These are phyloP conservation scores for Stigmatopora argus DNA, from an alignment of 2,113 vertebrate genomes.

Conservation along the genomic window DNA sequence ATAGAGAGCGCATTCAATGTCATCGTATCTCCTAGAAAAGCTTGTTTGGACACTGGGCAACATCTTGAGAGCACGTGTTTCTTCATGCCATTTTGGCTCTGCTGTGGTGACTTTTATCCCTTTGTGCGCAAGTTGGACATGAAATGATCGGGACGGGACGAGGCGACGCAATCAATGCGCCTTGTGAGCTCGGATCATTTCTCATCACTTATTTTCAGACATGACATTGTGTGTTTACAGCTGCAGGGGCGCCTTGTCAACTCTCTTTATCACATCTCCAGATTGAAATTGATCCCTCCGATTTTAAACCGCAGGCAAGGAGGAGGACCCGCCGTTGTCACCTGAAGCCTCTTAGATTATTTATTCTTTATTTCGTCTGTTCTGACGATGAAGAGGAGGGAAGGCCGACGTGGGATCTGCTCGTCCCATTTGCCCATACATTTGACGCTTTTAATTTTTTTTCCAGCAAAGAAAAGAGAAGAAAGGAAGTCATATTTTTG, in stretches of 20 bases:
- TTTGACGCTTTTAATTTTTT: neutral
- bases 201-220: constrained; percentile 58
- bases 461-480: neutral
- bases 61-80: constrained; percentile 33
- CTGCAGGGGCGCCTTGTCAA: constrained; percentile 54
- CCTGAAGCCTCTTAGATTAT: constrained; percentile 53
- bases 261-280: constrained; percentile 66
- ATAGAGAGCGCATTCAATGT: constrained; percentile 56
- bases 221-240: constrained; percentile 59
- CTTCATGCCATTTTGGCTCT: constrained; percentile 22
- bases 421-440: neutral
- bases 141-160: constrained; percentile 13
- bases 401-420: constrained; percentile 21
- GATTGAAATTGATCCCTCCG: constrained; percentile 72
- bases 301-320: constrained; percentile 59
- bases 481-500: neutral
- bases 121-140: neutral
- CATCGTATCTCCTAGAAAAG: constrained; percentile 45
- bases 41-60: constrained; percentile 30
- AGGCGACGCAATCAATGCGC: constrained; percentile 53
- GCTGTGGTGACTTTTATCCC: constrained; percentile 7
- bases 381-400: constrained; percentile 37
- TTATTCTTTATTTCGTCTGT: constrained; percentile 61
- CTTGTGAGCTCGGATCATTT: constrained; percentile 54
- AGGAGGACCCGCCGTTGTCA: constrained; percentile 61